Conservation (phyloP, 1,140 invertebrate genomes). For the Bombus sibiricus region DNA sequence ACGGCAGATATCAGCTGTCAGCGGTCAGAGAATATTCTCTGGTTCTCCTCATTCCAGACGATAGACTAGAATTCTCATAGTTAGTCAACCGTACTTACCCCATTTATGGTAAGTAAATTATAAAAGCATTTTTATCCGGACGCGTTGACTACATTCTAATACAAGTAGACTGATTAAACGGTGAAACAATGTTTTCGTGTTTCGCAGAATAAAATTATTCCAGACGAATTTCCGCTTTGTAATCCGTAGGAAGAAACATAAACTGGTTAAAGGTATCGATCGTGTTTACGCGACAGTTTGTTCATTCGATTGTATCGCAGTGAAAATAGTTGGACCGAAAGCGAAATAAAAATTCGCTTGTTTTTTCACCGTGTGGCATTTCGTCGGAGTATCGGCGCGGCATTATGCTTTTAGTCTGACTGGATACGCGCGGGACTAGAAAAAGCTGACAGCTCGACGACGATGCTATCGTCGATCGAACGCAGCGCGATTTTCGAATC, state of each 20-base stretch:
- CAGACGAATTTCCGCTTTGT: neutral
- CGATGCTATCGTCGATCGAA: slow-evolving; percentile 43
- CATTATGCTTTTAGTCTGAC: neutral
- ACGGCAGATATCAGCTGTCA: neutral
- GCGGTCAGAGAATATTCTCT: neutral
- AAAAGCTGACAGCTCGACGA: neutral
- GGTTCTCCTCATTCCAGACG: neutral
- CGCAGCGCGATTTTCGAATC: slow-evolving; percentile 54
- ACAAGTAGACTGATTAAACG: neutral
- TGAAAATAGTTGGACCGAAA: neutral
- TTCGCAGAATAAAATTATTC: neutral
- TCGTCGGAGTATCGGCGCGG: neutral
- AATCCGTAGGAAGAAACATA: neutral
- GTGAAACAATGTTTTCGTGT: neutral
- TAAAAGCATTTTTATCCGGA: neutral
- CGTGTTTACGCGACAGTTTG: neutral
- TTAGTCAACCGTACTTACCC: neutral
- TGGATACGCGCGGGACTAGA: neutral
- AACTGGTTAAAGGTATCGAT: neutral
- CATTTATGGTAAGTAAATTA: neutral
- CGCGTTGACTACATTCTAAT: neutral
- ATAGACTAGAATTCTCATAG: neutral
- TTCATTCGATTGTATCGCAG: neutral
- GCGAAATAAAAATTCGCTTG: neutral
- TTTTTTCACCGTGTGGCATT: too few relatives aligned